Conservation (phyloP, 2,888 invertebrate genomes). For the Parnassius apollo region DNA sequence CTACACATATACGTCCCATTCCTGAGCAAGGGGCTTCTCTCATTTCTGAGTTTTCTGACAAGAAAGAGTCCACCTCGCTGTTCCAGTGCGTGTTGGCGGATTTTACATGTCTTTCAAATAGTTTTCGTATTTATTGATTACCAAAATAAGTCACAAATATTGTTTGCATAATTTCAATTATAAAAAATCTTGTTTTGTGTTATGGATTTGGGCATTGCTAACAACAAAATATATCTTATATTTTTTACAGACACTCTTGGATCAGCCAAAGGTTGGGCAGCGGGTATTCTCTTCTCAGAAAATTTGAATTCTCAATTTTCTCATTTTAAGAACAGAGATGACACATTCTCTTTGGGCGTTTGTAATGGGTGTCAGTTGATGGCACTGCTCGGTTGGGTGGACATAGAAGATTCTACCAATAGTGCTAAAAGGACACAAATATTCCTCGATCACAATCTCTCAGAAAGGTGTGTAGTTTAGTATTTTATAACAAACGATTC, state of each 20-base stretch:
- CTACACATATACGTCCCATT: too few relatives aligned
- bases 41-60: too few relatives aligned
- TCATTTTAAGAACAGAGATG: slow-evolving; percentile 85
- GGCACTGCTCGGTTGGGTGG: slow-evolving; percentile 96
- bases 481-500: too few relatives aligned
- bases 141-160: too few relatives aligned
- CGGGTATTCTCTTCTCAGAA: slow-evolving; percentile 91
- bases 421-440: slow-evolving; percentile 74
- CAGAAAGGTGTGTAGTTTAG: slow-evolving; percentile 85
- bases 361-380: slow-evolving; percentile 99
- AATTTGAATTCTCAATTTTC: slow-evolving; percentile 88
- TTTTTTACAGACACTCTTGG: slow-evolving; percentile 90
- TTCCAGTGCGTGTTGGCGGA: too few relatives aligned
- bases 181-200: too few relatives aligned
- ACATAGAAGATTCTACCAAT: slow-evolving; percentile 59
- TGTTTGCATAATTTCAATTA: too few relatives aligned
- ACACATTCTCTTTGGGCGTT: slow-evolving; percentile 98
- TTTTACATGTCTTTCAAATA: too few relatives aligned
- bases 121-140: too few relatives aligned
- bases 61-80: too few relatives aligned
- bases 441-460: slow-evolving; percentile 91
- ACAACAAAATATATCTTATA: neutral
- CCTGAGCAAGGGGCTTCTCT: too few relatives aligned
- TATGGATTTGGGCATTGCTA: too few relatives aligned
- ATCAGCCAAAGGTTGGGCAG: slow-evolving; percentile 99